phyloP scores from a whole-genome alignment of 37 sponge, comb jelly and placozoan genomes.

The Halichondria panicea region DNA sequence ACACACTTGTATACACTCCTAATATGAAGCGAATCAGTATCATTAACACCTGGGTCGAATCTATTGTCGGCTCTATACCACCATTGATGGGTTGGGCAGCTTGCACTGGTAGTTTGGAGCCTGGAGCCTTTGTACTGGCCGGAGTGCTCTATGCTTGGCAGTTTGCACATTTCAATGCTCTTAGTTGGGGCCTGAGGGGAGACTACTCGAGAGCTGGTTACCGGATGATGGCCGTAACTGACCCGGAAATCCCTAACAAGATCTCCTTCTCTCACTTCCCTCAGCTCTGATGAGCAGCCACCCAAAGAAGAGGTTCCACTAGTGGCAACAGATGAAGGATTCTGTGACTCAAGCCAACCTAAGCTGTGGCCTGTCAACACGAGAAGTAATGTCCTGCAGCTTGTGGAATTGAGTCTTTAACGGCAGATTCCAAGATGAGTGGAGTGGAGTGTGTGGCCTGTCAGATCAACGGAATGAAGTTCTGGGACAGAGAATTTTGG shows the following conservation, averaged over 20 bases:
- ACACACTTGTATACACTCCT: conserved; percentile 91
- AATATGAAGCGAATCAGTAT: conserved; percentile 92
- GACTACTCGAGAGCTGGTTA: conserved; percentile 96
- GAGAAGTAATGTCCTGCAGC: no score
- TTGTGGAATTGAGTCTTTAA: no score
- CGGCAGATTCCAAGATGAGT: no score
- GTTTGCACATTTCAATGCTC: conserved; percentile 96
- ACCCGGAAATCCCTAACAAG: conserved; percentile 76
- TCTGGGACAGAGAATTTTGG: no score
- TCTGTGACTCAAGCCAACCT: no score
- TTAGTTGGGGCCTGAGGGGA: conserved; percentile 82
- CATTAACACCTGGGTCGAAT: conserved; percentile 97
- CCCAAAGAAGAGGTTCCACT: no score
- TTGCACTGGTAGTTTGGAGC: conserved; percentile 64
- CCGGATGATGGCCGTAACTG: conserved; percentile 88
- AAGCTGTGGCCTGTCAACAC: no score
- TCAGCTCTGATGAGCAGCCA: no score
- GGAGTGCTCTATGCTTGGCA: conserved; percentile 94
- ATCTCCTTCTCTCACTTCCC: no score
- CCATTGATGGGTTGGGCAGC: conserved; percentile 99
- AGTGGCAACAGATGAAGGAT: no score
- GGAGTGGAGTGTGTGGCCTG: no score
- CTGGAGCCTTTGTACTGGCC: conserved; percentile 57
- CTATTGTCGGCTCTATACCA: conserved; percentile 98
- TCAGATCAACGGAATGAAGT: no score